Evolutionary conservation across 1,140 invertebrate species (phyloP).

Genomic region (Stegodyphus dumicola): DNA sequence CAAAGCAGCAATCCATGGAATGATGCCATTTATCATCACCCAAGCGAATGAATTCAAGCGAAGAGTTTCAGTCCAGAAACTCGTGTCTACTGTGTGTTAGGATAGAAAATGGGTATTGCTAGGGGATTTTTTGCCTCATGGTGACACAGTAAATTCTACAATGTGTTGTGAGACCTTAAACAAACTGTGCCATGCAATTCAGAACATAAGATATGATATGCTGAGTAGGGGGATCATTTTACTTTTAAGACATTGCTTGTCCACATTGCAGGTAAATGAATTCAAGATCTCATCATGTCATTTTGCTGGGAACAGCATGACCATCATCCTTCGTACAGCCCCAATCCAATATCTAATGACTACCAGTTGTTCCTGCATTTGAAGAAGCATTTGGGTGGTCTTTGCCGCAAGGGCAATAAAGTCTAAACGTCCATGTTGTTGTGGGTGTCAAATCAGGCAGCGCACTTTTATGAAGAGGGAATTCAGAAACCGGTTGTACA

Average conservation of each 20-base stretch:
- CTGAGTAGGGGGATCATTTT: conserved; percentile 1
- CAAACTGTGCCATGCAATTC: neutral
- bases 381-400: too few relatives aligned
- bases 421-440: neutral
- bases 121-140: neutral
- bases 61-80: neutral
- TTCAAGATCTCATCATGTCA: conserved; percentile 63
- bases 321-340: conserved; percentile 70
- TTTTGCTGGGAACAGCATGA: conserved; percentile 69
- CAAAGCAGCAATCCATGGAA: conserved; percentile 5
- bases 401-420: neutral
- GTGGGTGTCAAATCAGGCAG: neutral
- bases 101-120: neutral
- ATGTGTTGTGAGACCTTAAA: neutral
- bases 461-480: neutral
- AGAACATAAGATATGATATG: neutral
- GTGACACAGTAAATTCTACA: neutral
- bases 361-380: conserved; percentile 64
- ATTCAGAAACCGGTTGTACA: neutral
- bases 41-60: neutral
- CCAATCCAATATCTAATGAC: conserved; percentile 69
- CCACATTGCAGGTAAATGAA: conserved; percentile 56
- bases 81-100: neutral
- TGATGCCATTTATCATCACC: neutral
- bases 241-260: conserved; percentile 63